Conservation (phyloP, 1,140 invertebrate species). For the Aethina tumida region DNA sequence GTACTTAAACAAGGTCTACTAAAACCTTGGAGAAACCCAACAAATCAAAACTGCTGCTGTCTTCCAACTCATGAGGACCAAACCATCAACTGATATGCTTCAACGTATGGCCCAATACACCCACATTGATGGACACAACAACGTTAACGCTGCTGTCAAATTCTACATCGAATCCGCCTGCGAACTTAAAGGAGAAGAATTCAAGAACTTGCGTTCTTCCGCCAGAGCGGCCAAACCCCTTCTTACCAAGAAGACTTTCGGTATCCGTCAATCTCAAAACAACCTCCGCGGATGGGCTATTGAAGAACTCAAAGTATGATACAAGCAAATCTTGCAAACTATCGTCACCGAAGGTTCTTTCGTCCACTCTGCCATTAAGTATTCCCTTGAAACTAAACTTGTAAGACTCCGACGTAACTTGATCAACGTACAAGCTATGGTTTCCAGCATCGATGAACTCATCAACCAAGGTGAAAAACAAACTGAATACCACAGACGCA, state of each 20-base stretch:
- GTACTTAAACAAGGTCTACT: too few species aligned
- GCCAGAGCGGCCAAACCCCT: constrained; percentile 43
- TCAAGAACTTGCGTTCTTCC: constrained; percentile 38
- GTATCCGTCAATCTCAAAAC: constrained; percentile 40
- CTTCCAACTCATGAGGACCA: constrained; percentile 43
- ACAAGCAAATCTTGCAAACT: constrained; percentile 31
- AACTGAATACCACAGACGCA: constrained; percentile 12
- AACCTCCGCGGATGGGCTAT: constrained; percentile 33
- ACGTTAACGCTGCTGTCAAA: constrained; percentile 50
- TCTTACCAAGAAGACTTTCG: constrained; percentile 41
- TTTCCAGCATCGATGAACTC: constrained; percentile 42
- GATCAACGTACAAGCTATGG: constrained; percentile 23
- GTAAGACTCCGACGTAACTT: constrained; percentile 29
- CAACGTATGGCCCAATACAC: constrained; percentile 58
- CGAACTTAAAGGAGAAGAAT: constrained; percentile 32
- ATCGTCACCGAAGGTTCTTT: constrained; percentile 46
- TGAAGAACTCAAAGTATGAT: constrained; percentile 36
- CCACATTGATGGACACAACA: constrained; percentile 46
- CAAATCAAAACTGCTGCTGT: constrained; percentile 55
- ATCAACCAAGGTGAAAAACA: constrained; percentile 29
- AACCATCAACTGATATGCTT: constrained; percentile 50
- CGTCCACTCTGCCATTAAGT: constrained; percentile 39
- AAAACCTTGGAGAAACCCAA: constrained; percentile 49
- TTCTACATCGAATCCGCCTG: constrained; percentile 42
- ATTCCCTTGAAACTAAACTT: constrained; percentile 31